Evolutionary conservation across 2,888 invertebrate species (phyloP).

Genomic region (Cataglyphis altisquamis): DNA sequence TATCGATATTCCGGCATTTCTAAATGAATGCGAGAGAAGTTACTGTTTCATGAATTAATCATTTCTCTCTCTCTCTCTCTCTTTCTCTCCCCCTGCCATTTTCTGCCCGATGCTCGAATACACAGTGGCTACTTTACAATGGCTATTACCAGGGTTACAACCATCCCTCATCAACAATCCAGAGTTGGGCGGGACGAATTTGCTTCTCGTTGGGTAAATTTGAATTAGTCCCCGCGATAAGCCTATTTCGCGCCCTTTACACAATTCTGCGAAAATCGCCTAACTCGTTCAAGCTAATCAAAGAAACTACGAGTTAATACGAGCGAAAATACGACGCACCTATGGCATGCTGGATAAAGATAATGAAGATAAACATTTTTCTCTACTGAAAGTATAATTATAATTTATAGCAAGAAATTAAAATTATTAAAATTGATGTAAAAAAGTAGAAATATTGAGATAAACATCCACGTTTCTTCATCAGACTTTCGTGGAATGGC

Average conservation of each 20-base stretch:
- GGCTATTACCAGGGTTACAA: constrained; percentile 66
- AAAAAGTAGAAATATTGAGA: neutral
- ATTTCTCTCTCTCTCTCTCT: constrained; percentile 66
- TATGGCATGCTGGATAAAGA: neutral
- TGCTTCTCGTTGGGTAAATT: constrained; percentile 57
- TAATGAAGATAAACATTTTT: neutral
- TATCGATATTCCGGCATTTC: constrained; percentile 69
- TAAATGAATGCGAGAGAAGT: constrained; percentile 59
- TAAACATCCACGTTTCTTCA: neutral
- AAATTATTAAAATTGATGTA: neutral
- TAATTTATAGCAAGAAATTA: neutral
- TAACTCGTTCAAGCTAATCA: neutral
- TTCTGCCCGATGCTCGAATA: constrained; percentile 60
- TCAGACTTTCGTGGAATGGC: constrained; percentile 35
- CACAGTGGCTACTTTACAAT: constrained; percentile 66
- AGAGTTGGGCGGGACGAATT: constrained; percentile 31
- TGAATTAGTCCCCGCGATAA: constrained; percentile 49
- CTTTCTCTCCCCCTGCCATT: constrained; percentile 48
- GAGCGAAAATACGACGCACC: neutral
- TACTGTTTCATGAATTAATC: constrained; percentile 79
- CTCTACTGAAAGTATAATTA: neutral
- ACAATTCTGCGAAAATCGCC: constrained; percentile 20
- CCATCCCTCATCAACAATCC: constrained; percentile 38
- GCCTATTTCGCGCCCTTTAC: constrained; percentile 49
- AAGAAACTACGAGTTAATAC: neutral